phyloP scores from a whole-genome alignment of 2,888 invertebrate genomes.

The Drosophila lutescens region DNA sequence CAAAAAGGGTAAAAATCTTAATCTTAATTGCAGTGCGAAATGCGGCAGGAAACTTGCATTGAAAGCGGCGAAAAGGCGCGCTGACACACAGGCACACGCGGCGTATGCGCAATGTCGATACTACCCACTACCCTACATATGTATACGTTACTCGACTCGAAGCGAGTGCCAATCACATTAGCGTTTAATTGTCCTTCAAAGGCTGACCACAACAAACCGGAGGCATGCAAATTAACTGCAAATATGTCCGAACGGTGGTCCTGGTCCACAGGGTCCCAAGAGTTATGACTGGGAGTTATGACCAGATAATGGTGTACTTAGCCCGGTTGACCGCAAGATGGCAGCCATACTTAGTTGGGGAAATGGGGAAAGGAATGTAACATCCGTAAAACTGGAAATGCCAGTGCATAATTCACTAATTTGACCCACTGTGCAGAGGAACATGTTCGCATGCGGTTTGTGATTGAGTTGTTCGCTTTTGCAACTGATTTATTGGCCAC shows the following conservation, averaged over 20 bases:
- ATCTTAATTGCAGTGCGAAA: constrained; percentile 45
- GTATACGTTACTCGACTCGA: constrained; percentile 23
- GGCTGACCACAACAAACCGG: constrained; percentile 33
- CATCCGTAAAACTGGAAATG: background rate
- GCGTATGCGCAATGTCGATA: constrained; percentile 15
- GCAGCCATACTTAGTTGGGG: background rate
- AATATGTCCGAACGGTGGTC: constrained; percentile 37
- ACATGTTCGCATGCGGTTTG: constrained; percentile 26
- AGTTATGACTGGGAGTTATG: background rate
- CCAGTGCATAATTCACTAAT: constrained; percentile 14
- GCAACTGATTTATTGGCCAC: constrained; percentile 60
- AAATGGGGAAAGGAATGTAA: background rate
- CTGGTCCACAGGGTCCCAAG: background rate
- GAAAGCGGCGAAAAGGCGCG: constrained; percentile 3
- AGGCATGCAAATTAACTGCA: constrained; percentile 55
- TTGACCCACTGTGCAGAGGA: constrained; percentile 23
- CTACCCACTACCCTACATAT: no score
- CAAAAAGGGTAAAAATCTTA: constrained; percentile 31
- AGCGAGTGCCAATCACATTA: constrained; percentile 45
- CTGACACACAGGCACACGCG: background rate
- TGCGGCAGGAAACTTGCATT: constrained; percentile 17
- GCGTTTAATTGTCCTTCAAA: constrained; percentile 53
- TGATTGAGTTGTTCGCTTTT: constrained; percentile 39
- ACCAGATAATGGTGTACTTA: constrained; percentile 23
- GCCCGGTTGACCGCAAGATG: constrained; percentile 15